Evolutionary conservation across 2,797 vertebrate genomes (phyloP).

Genomic region (Falco peregrinus): DNA sequence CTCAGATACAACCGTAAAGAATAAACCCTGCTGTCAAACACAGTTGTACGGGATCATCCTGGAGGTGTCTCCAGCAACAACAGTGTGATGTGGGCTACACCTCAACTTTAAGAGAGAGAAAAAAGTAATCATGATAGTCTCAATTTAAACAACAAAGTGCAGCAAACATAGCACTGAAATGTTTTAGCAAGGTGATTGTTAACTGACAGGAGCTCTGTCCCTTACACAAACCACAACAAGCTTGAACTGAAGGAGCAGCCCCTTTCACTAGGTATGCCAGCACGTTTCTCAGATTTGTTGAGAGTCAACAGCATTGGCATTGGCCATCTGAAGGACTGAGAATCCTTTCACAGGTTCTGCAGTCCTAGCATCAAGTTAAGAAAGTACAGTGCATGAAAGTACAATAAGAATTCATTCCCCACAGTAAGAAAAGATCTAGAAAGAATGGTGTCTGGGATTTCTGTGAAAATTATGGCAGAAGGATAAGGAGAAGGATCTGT

Average conservation of each 20-base stretch:
- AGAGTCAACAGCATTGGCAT: not conserved
- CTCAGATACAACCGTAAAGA: not conserved
- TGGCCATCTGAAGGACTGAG: not conserved
- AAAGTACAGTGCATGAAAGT: not conserved
- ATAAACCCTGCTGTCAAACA: not conserved
- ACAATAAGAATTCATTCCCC: not conserved
- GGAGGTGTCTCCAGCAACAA: not conserved
- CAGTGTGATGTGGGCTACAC: not conserved
- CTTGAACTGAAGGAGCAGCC: not conserved
- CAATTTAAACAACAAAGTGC: not conserved
- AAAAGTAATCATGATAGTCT: not conserved
- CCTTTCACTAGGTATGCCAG: not conserved
- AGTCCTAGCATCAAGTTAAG: not conserved
- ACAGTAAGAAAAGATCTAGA: not conserved
- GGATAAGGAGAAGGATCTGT: not conserved
- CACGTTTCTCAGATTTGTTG: not conserved
- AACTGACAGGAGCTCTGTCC: not conserved
- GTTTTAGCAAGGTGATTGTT: not conserved
- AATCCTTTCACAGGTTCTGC: not conserved
- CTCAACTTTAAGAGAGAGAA: not conserved
- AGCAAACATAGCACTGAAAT: not conserved
- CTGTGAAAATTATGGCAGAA: not conserved
- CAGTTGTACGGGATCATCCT: not conserved
- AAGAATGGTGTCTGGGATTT: not conserved
- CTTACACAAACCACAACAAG: not conserved